Percentiles rank a stretch among this genome's conserved stretches.
Conservation (phyloP, 2,113 vertebrate species). For the Alethe castanea region DNA sequence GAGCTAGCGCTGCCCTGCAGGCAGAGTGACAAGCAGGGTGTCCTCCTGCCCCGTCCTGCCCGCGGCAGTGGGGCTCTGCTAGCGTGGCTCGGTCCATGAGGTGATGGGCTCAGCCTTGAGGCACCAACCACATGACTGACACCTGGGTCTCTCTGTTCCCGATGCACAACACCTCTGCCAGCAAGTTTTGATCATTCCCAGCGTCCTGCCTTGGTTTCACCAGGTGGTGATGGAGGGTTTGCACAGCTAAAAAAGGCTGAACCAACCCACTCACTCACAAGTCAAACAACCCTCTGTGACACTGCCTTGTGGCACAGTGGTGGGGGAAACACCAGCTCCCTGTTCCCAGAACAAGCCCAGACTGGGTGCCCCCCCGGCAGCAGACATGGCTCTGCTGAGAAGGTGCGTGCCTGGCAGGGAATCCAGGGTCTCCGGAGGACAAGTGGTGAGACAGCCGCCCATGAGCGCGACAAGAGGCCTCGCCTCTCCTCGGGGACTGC, state of each 20-base stretch:
- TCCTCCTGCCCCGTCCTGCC: not conserved
- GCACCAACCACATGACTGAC: not conserved
- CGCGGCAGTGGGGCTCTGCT: not conserved
- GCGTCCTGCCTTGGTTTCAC: constrained; percentile 5
- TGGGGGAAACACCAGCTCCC: not conserved
- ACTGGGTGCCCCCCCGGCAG: not conserved
- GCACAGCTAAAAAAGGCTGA: not conserved
- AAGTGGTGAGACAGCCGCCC: not conserved
- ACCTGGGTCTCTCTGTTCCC: not conserved
- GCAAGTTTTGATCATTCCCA: not conserved
- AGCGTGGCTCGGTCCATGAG: not conserved
- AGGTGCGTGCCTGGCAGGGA: not conserved
- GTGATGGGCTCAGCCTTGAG: not conserved
- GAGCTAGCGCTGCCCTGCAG: not conserved
- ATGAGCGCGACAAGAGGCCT: not conserved
- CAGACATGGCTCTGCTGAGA: not conserved
- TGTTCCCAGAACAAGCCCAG: not conserved
- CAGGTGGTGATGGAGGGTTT: not conserved
- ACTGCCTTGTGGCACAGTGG: not conserved
- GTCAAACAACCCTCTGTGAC: not conserved
- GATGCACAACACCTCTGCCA: not conserved
- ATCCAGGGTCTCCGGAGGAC: not conserved
- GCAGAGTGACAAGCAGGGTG: not conserved
- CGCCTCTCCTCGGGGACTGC: not conserved
- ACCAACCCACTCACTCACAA: not conserved